Evolutionary conservation across 2,113 vertebrate genomes (phyloP), one percentile per base, ranked within the genome.

Genomic region (Tragelaphus scriptus): DNA sequence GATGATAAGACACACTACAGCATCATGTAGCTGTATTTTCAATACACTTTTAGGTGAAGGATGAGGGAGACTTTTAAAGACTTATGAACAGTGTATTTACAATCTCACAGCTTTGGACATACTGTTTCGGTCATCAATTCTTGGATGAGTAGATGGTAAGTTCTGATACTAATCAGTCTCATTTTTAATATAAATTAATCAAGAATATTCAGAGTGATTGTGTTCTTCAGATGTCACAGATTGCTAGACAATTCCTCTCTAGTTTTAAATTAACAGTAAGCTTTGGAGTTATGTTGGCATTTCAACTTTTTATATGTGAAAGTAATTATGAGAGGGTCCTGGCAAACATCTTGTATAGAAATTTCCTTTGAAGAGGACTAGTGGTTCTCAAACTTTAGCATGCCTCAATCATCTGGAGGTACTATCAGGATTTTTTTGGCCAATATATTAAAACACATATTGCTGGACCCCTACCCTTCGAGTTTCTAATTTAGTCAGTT

Each of bases 131-230:
- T 95, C 79, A 75, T 90, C 47, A 88, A 4, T 12, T 90, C 51
- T 85, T 81, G 3, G 17, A 55, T 92, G 32, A 94, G 7, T 82
- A 79, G 23, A 16, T 84, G 30, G 28, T 86, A 95, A 85, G 36
- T 88, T 92, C 51, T 80, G 7, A 56, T 68, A 94, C 26, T 85
- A 65, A 63, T 90, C 30, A n/a, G 12, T 68, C 32, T 90, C 26
- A 30, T 80, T 88, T 90, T 84, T 88, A 75, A 63, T 82, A 14
- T 92, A 84, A 95, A 94, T 68, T 89, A 90, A 94, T 85, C 85
- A 90, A 93, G 59, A 89, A 32, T 10, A 94, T 71, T 86, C 36
- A 85, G 12, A 79, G 32, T 10, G 55, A 28, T 63, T 96, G 44
- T 97, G 36, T 85, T 65, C 63, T 92, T 95, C 21, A 79, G 8